Evolutionary conservation across 2,888 invertebrate species (phyloP), one percentile per base, ranked within the genome.

Genomic region (Acronicta leporina): DNA sequence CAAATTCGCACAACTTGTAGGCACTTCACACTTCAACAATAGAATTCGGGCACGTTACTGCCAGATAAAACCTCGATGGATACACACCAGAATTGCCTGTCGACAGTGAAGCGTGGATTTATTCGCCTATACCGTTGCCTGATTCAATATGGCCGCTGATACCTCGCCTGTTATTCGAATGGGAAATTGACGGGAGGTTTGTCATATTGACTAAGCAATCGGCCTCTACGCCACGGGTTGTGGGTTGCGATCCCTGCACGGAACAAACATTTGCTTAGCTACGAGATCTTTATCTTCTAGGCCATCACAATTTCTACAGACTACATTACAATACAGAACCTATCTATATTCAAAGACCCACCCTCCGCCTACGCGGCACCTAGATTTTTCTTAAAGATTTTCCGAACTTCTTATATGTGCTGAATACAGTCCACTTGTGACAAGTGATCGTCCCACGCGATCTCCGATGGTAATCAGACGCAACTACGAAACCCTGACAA

Each of bases 381-480:
- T 35, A 14, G n/a, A 30, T n/a, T 16, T 16, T 10, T 7, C 14
- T 55, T 10, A 6, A 41, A 40, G 7, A 50, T 43, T 20, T 33
- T 9, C 10, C 44, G 10, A 6, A 16, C 16, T 33, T 42, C 38
- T 49, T 49, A 25, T 25, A 41, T 57, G 20, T 20, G 20, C 20
- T 2, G 16, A 47, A 6, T 41, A 33, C 38, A 48, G 52, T 61
- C 52, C 42, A 61, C 48, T 73, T 8, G 16, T 14, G 46, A 52
- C 45, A 52, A 66, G 57, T 43, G 48, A 5, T 54, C 11, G 6
- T 44, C 67, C 62, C 59, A 70, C 75, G 53, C 54, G 9, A 41
- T 42, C 47, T 43, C 15, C 45, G 25, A 74, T 70, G 66, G 43
- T 57, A 66, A 77, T 73, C 53, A 46, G 57, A 15, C 41, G 0